Conservation (phyloP, 2,888 invertebrate species). For the Netelia melanura region DNA sequence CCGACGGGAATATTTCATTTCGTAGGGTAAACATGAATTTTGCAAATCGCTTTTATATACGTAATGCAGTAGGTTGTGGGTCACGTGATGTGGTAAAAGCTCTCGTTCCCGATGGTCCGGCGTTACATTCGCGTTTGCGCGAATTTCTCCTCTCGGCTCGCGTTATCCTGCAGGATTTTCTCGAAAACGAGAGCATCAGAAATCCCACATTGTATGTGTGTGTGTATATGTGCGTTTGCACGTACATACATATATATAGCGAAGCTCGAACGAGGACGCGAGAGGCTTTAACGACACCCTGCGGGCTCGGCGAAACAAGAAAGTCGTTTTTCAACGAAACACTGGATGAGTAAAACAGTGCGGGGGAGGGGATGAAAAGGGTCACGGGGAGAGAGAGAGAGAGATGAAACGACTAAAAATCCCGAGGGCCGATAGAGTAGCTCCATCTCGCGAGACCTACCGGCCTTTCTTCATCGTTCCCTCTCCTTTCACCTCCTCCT, state of each 20-base stretch:
- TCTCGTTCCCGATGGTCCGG: conserved; percentile 49
- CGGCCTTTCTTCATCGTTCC: conserved; percentile 16
- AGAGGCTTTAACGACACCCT: conserved; percentile 60
- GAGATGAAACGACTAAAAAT: conserved; percentile 39
- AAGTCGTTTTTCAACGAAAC: conserved; percentile 56
- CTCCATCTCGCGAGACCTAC: conserved; percentile 45
- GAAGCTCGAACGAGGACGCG: conserved; percentile 22
- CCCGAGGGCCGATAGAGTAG: conserved; percentile 44
- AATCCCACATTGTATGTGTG: not conserved
- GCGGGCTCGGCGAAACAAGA: conserved; percentile 54
- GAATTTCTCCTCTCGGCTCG: conserved; percentile 9
- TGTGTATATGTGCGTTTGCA: not conserved
- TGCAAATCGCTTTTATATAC: conserved; percentile 48
- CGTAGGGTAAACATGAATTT: conserved; percentile 43
- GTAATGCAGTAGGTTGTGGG: not conserved
- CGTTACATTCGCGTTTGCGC: conserved; percentile 53
- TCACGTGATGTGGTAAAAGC: conserved; percentile 43
- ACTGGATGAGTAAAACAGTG: conserved; percentile 7
- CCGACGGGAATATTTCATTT: not conserved
- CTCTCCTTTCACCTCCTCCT: conserved; percentile 1
- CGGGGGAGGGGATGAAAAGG: not conserved
- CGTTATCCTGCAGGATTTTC: conserved; percentile 57
- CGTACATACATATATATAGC: conserved; percentile 4
- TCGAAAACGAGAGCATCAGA: conserved; percentile 44
- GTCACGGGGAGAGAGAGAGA: not conserved